These are phyloP conservation scores for Entelurus aequoreus DNA, from an alignment of 2,113 vertebrate species.

Conservation along the genomic window DNA sequence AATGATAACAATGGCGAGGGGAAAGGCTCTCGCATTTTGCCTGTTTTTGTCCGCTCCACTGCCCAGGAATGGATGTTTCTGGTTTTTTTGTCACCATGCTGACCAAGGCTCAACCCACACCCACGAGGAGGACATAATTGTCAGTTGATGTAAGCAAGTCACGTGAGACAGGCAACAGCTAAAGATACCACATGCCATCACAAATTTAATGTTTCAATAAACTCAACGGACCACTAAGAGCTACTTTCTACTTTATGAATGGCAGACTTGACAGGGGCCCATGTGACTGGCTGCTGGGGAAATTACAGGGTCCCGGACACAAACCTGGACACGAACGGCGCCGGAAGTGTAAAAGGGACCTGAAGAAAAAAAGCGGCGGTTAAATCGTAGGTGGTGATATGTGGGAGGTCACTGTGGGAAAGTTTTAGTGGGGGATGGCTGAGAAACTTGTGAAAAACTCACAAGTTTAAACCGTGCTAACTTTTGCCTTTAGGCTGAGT, in stretches of 20 bases:
- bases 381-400: constrained; percentile 13
- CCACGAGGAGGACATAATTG: constrained; percentile 73
- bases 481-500: not conserved
- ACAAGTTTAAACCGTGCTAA: not conserved
- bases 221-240: constrained; percentile 75
- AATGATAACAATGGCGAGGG: constrained; percentile 49
- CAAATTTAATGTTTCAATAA: constrained; percentile 79
- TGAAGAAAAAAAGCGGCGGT: constrained; percentile 33
- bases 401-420: constrained; percentile 30
- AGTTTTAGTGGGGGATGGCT: not conserved
- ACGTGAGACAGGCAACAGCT: constrained; percentile 65
- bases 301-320: constrained; percentile 72
- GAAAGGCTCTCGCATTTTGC: constrained; percentile 56
- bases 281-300: constrained; percentile 63
- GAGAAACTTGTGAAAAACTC: constrained; percentile 15
- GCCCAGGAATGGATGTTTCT: constrained; percentile 61
- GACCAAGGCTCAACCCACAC: constrained; percentile 66
- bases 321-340: constrained; percentile 51
- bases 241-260: constrained; percentile 76
- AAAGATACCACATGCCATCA: constrained; percentile 71
- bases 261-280: constrained; percentile 67
- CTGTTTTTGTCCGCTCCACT: constrained; percentile 52
- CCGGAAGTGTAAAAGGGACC: constrained; percentile 60
- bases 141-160: constrained; percentile 66
- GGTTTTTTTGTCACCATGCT: constrained; percentile 49